phyloP scores from a whole-genome alignment of 2,113 vertebrate species.

The Urocitellus parryii region DNA sequence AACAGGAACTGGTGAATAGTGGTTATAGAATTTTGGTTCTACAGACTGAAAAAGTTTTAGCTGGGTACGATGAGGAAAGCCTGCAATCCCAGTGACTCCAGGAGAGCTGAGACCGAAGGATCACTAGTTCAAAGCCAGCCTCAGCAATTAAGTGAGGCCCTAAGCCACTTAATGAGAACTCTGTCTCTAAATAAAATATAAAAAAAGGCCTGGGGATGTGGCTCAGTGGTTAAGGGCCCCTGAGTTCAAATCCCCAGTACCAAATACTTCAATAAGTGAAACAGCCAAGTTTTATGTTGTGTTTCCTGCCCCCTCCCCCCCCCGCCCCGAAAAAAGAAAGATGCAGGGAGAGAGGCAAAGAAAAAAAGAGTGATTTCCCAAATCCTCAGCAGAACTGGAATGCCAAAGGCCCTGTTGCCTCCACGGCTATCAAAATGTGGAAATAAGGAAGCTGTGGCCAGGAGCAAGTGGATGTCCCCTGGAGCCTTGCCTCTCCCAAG shows the following conservation, averaged over 20 bases:
- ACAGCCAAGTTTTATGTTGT: not conserved
- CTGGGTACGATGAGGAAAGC: too few relatives aligned
- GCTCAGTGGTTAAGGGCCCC: too few relatives aligned
- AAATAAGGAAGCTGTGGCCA: not conserved
- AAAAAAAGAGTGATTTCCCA: not conserved
- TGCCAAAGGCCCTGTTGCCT: not conserved
- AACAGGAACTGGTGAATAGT: too few relatives aligned
- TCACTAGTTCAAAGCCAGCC: too few relatives aligned
- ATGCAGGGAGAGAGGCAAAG: not conserved
- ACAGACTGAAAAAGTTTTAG: not conserved
- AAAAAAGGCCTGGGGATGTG: too few relatives aligned
- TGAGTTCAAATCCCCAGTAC: not conserved
- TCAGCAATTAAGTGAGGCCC: too few relatives aligned
- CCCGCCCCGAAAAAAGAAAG: not conserved
- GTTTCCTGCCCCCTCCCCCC: too few relatives aligned
- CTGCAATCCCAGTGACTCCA: too few relatives aligned
- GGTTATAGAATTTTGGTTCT: not conserved
- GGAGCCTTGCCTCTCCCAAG: not conserved
- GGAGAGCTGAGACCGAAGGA: too few relatives aligned
- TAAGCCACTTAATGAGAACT: too few relatives aligned
- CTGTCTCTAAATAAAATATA: too few relatives aligned
- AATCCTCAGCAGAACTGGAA: not conserved
- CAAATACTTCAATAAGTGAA: not conserved
- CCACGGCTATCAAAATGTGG: not conserved
- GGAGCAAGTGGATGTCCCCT: not conserved